These are phyloP conservation scores for Drosophila tsacasi DNA, from an alignment of 1,140 invertebrate genomes.

Conservation along the genomic window DNA sequence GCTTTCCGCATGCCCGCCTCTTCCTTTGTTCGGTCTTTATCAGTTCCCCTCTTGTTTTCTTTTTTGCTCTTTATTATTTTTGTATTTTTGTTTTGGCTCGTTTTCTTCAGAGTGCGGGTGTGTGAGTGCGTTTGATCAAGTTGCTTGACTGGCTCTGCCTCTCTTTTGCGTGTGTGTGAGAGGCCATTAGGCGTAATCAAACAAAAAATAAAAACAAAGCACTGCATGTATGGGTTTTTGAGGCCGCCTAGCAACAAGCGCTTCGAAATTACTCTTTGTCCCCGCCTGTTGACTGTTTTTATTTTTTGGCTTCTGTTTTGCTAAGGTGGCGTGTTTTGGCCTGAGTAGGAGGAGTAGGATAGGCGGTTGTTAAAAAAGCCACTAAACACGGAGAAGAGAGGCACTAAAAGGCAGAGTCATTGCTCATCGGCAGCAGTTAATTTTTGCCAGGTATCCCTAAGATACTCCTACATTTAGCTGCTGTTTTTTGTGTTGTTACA, in stretches of 20 bases:
- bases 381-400: neutral
- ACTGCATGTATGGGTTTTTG: slow-evolving; percentile 57
- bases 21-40: slow-evolving; percentile 45
- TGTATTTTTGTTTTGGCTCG: slow-evolving; percentile 77
- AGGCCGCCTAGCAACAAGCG: slow-evolving; percentile 67
- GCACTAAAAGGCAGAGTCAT: slow-evolving; percentile 7
- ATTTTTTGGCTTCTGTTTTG: slow-evolving; percentile 76
- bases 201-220: slow-evolving; percentile 63
- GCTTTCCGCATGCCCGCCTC: slow-evolving; percentile 14
- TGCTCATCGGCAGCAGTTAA: slow-evolving; percentile 7
- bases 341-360: neutral
- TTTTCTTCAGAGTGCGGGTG: slow-evolving; percentile 46
- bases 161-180: slow-evolving; percentile 9
- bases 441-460: slow-evolving; percentile 26
- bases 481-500: neutral
- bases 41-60: neutral
- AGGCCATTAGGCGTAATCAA: slow-evolving; percentile 26
- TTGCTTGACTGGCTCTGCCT: slow-evolving; percentile 60
- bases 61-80: slow-evolving; percentile 52
- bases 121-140: slow-evolving; percentile 50
- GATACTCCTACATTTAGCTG: slow-evolving; percentile 12
- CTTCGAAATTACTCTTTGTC: slow-evolving; percentile 44
- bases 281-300: slow-evolving; percentile 53
- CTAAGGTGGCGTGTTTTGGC: slow-evolving; percentile 69
- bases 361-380: slow-evolving; percentile 5